These are phyloP conservation scores for Sminthurides aquaticus DNA, from an alignment of 2,888 invertebrate genomes.

Conservation along the genomic window DNA sequence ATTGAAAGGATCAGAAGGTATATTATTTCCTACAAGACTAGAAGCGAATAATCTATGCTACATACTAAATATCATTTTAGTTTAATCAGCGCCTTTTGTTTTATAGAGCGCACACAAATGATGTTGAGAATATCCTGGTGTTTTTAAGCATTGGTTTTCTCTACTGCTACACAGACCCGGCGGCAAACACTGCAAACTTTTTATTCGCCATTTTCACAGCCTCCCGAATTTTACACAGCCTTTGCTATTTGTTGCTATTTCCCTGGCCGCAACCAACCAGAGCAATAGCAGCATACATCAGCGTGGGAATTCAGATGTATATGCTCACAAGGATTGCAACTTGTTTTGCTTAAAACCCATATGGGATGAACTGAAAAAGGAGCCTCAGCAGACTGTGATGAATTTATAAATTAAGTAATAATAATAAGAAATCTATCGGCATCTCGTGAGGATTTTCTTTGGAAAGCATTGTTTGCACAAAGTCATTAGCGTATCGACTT, in stretches of 20 bases:
- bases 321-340: slow-evolving; percentile 47
- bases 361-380: not conserved
- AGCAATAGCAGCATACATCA: slow-evolving; percentile 49
- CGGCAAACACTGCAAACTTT: slow-evolving; percentile 50
- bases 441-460: too few species aligned
- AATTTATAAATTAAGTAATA: not conserved
- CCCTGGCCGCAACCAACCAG: slow-evolving; percentile 57
- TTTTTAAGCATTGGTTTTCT: slow-evolving; percentile 57
- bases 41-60: too few species aligned
- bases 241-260: slow-evolving; percentile 59
- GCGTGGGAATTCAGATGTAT: slow-evolving; percentile 49
- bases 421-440: too few species aligned
- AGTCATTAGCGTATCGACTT: too few species aligned
- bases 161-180: slow-evolving; percentile 57
- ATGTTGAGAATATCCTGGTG: slow-evolving; percentile 57
- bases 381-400: not conserved
- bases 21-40: too few species aligned
- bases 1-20: slow-evolving; percentile 53
- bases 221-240: slow-evolving; percentile 56
- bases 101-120: slow-evolving; percentile 62
- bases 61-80: too few species aligned
- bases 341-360: slow-evolving; percentile 15
- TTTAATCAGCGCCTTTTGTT: too few species aligned
- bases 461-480: too few species aligned
- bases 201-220: slow-evolving; percentile 56